These are phyloP conservation scores for Polyommatus icarus DNA, from an alignment of 2,888 invertebrate genomes.

Conservation along the genomic window DNA sequence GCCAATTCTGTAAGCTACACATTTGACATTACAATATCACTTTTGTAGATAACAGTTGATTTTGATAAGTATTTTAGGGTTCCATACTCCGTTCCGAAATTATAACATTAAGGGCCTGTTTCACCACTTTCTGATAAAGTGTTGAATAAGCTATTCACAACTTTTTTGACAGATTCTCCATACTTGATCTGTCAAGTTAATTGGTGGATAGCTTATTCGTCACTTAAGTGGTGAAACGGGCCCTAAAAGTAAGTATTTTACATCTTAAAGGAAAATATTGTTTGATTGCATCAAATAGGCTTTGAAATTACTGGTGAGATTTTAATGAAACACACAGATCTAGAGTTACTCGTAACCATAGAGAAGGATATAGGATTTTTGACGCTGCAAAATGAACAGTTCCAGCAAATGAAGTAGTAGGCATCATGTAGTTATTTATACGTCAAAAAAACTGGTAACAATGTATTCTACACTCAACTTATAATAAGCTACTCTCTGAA, in stretches of 20 bases:
- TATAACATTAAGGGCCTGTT: too few relatives aligned
- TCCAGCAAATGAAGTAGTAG: not conserved
- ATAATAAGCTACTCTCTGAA: constrained; percentile 62
- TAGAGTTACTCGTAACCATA: too few relatives aligned
- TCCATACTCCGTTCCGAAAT: not conserved
- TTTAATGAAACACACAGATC: not conserved
- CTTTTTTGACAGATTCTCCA: too few relatives aligned
- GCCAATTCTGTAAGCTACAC: not conserved
- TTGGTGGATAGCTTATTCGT: too few relatives aligned
- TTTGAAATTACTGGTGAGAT: not conserved
- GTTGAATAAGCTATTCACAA: too few relatives aligned
- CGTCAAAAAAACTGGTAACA: constrained; percentile 44
- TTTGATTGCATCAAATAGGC: not conserved
- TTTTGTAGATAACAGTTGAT: not conserved
- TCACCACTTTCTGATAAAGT: too few relatives aligned
- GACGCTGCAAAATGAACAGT: not conserved
- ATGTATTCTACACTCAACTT: constrained; percentile 52
- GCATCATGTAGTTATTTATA: not conserved
- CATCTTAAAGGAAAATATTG: too few relatives aligned
- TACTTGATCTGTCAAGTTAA: too few relatives aligned
- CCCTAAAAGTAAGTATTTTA: too few relatives aligned
- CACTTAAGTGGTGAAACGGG: too few relatives aligned
- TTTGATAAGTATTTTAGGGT: not conserved
- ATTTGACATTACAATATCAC: not conserved
- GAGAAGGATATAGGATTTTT: too few relatives aligned